phyloP scores from a whole-genome alignment of 2,888 invertebrate genomes.

The Leucophora obtusa region DNA sequence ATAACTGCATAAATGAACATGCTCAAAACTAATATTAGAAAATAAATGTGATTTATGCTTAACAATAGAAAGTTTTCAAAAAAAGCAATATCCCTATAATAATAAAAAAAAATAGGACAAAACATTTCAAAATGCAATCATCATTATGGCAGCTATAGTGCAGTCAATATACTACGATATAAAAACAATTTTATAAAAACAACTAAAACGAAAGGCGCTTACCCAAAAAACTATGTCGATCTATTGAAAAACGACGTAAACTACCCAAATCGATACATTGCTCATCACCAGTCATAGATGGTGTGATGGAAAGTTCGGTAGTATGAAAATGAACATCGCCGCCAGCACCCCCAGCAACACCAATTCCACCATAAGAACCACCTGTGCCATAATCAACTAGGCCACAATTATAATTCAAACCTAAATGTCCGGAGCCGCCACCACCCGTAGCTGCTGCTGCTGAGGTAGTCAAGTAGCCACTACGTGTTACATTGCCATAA shows the following conservation, averaged over 20 bases:
- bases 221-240: constrained; percentile 78
- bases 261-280: constrained; percentile 77
- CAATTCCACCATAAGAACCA: constrained; percentile 64
- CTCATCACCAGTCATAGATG: constrained; percentile 75
- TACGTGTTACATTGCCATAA: constrained; percentile 68
- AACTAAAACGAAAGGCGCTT: constrained; percentile 68
- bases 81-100: not conserved
- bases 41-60: not conserved
- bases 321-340: constrained; percentile 72
- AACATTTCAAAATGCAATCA: not conserved
- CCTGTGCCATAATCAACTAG: constrained; percentile 50
- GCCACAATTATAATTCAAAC: constrained; percentile 59
- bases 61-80: not conserved
- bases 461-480: constrained; percentile 67
- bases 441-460: not conserved
- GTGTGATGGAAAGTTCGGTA: constrained; percentile 77
- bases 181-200: constrained; percentile 26
- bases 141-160: constrained; percentile 2
- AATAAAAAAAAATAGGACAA: not conserved
- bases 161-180: constrained; percentile 10
- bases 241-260: constrained; percentile 77
- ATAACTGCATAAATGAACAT: not conserved
- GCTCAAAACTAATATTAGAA: not conserved
- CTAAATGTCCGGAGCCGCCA: constrained; percentile 14
- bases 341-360: constrained; percentile 62